A percentile compares a stretch with the other conserved stretches of the same genome.
Evolutionary conservation across 2,797 vertebrate species (phyloP).

Genomic region (Microhierax caerulescens): DNA sequence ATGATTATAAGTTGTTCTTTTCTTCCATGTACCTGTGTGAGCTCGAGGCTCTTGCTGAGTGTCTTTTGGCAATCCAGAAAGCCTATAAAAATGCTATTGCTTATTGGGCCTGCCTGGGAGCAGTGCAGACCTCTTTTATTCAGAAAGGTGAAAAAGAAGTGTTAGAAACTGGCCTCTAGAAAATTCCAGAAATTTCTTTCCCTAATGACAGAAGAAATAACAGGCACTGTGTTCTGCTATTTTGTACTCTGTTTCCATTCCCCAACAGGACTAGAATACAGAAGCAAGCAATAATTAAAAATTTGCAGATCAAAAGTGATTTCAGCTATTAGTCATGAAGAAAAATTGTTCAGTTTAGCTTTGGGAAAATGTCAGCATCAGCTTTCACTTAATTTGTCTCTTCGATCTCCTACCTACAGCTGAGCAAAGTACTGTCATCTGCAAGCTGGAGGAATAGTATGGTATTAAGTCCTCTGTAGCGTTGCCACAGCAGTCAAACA

Average conservation of each 20-base stretch:
- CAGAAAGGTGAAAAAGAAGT: background rate
- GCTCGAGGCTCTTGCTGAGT: background rate
- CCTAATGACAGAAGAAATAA: background rate
- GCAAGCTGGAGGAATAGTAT: background rate
- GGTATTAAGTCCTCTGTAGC: background rate
- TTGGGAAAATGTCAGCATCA: background rate
- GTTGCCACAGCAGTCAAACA: background rate
- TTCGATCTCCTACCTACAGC: background rate
- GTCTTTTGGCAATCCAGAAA: background rate
- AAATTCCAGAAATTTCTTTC: background rate
- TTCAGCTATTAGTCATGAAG: background rate
- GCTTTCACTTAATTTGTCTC: background rate
- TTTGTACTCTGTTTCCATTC: background rate
- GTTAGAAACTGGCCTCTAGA: background rate
- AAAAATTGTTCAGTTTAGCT: background rate
- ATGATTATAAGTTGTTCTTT: accelerated
- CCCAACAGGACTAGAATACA: background rate
- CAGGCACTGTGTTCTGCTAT: background rate
- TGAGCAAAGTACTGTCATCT: background rate
- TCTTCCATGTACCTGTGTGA: background rate
- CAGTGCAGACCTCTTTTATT: background rate
- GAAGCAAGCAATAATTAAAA: background rate
- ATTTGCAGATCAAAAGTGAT: background rate
- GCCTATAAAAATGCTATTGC: background rate
- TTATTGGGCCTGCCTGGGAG: background rate